These are phyloP conservation scores for Tineola bisselliella DNA, from an alignment of 2,888 invertebrate species.

Conservation along the genomic window DNA sequence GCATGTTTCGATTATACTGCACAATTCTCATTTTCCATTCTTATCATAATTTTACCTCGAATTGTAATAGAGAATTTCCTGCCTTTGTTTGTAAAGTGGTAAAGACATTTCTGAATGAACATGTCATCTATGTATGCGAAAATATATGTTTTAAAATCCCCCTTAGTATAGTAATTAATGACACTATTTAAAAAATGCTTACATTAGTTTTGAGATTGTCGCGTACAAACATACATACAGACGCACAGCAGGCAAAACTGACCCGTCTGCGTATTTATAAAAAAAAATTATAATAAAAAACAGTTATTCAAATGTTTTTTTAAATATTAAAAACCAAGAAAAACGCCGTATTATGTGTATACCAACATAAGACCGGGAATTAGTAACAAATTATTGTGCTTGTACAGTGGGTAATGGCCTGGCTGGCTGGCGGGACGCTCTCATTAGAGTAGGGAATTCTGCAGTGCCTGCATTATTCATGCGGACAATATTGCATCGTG, in stretches of 20 bases:
- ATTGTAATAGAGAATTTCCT: not conserved
- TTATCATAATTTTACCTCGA: not conserved
- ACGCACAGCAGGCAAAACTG: no score
- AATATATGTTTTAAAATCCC: no score
- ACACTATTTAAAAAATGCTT: no score
- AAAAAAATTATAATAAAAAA: no score
- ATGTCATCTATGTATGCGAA: no score
- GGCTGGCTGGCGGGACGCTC: slow-evolving; percentile 38
- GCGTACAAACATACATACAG: no score
- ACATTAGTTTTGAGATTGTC: no score
- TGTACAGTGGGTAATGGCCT: slow-evolving; percentile 46
- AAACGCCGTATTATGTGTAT: not conserved
- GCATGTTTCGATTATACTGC: not conserved
- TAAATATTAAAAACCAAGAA: not conserved
- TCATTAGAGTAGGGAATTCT: slow-evolving; percentile 55
- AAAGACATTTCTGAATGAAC: no score
- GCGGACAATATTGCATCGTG: slow-evolving; percentile 55
- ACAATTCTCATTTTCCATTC: not conserved
- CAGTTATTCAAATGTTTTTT: no score
- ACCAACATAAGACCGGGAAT: slow-evolving; percentile 31
- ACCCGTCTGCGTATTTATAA: no score
- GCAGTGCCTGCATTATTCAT: slow-evolving; percentile 61
- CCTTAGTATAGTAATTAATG: no score
- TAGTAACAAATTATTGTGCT: slow-evolving; percentile 60
- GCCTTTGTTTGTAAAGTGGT: no score